phyloP scores from a whole-genome alignment of 2,113 vertebrate species.

The Lucifuga dentata region DNA sequence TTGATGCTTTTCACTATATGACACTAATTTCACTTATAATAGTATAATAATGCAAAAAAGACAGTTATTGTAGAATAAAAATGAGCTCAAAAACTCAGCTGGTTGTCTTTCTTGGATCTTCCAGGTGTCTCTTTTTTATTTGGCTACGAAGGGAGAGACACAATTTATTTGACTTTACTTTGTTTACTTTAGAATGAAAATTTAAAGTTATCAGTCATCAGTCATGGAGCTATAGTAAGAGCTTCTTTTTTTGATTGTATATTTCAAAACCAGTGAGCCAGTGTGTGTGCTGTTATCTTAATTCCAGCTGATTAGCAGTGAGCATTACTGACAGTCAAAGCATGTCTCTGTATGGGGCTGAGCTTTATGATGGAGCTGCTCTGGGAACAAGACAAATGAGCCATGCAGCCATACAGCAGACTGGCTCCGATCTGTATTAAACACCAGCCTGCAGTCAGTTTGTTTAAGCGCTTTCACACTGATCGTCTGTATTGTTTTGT shows the following conservation, averaged over 20 bases:
- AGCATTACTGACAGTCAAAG: conserved; percentile 56
- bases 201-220: conserved; percentile 21
- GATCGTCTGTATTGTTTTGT: conserved; percentile 37
- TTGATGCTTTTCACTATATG: no score
- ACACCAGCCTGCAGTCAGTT: conserved; percentile 43
- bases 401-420: conserved; percentile 65
- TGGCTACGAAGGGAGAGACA: no score
- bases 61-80: no score
- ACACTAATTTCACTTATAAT: no score
- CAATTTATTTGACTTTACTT: no score
- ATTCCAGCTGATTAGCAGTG: conserved; percentile 59
- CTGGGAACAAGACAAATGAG: conserved; percentile 72
- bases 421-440: conserved; percentile 61
- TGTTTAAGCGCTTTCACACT: conserved; percentile 63
- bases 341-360: conserved; percentile 70
- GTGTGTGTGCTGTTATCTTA: conserved; percentile 46
- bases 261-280: conserved; percentile 32
- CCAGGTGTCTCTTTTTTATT: no score
- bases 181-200: conserved; percentile 2
- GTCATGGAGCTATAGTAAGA: neutral
- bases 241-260: conserved; percentile 8
- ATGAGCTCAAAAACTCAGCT: no score
- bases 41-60: no score
- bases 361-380: conserved; percentile 65
- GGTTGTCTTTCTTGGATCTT: no score